Base-by-base conservation (phyloP, 2,888 invertebrate genomes). In the Neoaliturus tenellus region DNA sequence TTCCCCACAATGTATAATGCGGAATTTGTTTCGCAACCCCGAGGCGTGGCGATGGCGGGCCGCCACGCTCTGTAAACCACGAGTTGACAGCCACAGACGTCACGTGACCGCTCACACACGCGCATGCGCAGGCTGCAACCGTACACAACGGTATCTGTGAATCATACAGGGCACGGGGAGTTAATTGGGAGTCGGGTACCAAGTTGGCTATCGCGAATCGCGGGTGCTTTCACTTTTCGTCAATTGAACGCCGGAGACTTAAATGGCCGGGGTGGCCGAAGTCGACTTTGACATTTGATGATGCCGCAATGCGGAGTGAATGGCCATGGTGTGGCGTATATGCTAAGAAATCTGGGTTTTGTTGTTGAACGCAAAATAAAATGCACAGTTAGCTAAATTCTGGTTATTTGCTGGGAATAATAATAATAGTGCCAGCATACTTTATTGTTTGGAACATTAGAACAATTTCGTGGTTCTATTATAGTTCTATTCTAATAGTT, bases 141-240 rank as follows among this genome's bases (percentile, higher is more conserved):
- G n/a, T n/a, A 51, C 14, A 62, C 62, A 62, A 14, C 17, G 4
- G 62, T 62, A 28, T 62, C 62, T 62, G 28, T 8, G 5, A 55
- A 55, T 55, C 55, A 25, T 55, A 23, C 12, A 55, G 1, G 10
- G 62, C 1, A 28, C 62, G 31, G 31, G 28, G 17, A 28, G 62
- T 28, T 62, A 62, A 31, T 28, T 62, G 28, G 62, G 25, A 28
- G 17, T 28, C 12, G 31, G 28, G 4, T 62, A 28, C 62, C 31
- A 28, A 62, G 62, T 62, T 62, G 62, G 62, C 62, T 62, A 62
- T 62, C 62, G 12, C 62, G 14, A 31, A 62, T 62, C 62, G 25
- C 28, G 3, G 1, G 28, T 3, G 17, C 62, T 62, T 62, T 62
- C 62, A 62, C 62, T 62, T 62, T 28, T 25, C 28, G 62, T 28